Base-by-base conservation (phyloP, 1,140 invertebrate genomes). In the Psix sp. region DNA sequence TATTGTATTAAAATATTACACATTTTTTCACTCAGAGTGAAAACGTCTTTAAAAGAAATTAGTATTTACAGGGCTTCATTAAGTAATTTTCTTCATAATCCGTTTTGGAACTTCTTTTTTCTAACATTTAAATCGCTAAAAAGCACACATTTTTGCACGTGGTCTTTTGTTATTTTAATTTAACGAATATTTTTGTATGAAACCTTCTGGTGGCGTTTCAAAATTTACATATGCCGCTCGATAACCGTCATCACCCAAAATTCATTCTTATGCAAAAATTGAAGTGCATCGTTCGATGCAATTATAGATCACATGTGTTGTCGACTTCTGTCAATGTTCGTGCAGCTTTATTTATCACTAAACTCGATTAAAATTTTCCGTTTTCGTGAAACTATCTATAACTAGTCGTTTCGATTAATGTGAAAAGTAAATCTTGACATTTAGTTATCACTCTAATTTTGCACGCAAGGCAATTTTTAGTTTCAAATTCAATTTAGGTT, bases 101-200 rank as follows among this genome's bases (percentile, higher is more conserved):
- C 31, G 17, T 35, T 33, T 35, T 20, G 26, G 9, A 42, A 29
- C 13, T 15, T 9, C 9, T 42, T 10, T 54, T 40, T 52, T 26
- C 15, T 14, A 9, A 42, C 6, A 24, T 31, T 42, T 42, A 18
- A 42, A 42, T 18, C 38, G 5, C 16, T 42, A 17, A 40, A 56
- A 33, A 42, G 48, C 29, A 29, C 29, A 35, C 33, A 33, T 24
- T 31, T 54, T 31, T 21, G 7, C 10, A n/a, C 24, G 31, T 13
- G 31, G 43, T 43, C 56, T 48, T 48, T 60, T 60, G 43, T 60
- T 49, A 48, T 60, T 60, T 49, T 48, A 60, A 48, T 60, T 48
- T 17, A 15, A 18, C 10, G 13, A 39, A n/a, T 15, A 33, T 39
- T 40, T 49, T 11, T 18, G 20, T 38, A 20, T 29, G 3, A 10